phyloP scores from a whole-genome alignment of 2,113 vertebrate genomes.

The Pteruthius melanotis region DNA sequence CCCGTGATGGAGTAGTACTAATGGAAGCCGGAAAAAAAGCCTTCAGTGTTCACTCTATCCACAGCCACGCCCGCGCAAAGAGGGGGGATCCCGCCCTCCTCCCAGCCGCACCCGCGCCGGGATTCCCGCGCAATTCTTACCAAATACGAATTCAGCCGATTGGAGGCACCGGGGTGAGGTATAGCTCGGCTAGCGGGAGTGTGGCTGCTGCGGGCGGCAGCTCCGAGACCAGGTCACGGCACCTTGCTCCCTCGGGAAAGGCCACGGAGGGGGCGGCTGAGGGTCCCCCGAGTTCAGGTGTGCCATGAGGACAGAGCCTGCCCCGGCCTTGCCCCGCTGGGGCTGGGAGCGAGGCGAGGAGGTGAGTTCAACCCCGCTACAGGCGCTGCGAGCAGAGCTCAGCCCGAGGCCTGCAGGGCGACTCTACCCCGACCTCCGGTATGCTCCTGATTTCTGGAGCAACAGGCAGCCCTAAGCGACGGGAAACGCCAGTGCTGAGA shows the following conservation, averaged over 20 bases:
- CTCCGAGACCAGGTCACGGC: too few species aligned
- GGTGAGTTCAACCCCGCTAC: not conserved
- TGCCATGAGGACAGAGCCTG: not conserved
- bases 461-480: not conserved
- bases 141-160: accelerated
- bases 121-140: accelerated
- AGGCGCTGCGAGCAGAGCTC: not conserved
- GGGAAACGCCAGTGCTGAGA: accelerated
- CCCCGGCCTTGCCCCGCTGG: too few species aligned
- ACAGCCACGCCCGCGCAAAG: too few species aligned
- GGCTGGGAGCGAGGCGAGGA: not conserved
- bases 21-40: accelerated
- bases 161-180: not conserved
- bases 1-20: accelerated
- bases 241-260: not conserved
- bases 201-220: too few species aligned
- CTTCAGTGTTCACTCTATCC: accelerated
- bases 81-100: too few species aligned
- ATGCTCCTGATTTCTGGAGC: not conserved
- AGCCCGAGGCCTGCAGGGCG: not conserved
- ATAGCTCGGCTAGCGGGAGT: accelerated
- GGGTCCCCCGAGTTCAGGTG: too few species aligned
- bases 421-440: accelerated
- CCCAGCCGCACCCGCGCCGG: accelerated
- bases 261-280: not conserved